phyloP scores from a whole-genome alignment of 2,797 vertebrate species.

The Graptemys geographica region DNA sequence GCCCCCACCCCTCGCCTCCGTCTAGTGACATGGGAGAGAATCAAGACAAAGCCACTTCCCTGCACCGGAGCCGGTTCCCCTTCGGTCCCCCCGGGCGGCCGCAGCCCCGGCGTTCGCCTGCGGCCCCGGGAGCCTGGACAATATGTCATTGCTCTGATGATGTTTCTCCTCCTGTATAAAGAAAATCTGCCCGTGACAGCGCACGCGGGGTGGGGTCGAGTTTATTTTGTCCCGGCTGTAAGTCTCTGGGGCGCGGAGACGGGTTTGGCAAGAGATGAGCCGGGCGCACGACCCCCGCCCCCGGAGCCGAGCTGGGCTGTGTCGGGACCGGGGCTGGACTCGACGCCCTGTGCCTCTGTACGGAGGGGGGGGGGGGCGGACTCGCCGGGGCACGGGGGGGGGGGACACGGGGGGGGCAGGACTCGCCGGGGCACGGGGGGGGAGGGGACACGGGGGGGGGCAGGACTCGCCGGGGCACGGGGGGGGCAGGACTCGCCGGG shows the following conservation, averaged over 20 bases:
- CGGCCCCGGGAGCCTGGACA: background rate
- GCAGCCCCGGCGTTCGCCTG: background rate
- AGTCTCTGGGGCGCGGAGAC: background rate
- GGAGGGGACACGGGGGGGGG: background rate
- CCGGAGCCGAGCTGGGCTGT: no score
- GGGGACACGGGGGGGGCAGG: background rate
- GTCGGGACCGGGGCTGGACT: no score
- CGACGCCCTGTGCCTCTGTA: no score
- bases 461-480: conserved; percentile 41
- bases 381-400: conserved; percentile 53
- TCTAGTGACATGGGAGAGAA: background rate
- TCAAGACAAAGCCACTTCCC: background rate
- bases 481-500: background rate
- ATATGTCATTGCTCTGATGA: conserved; percentile 27
- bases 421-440: background rate
- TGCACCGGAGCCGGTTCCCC: background rate
- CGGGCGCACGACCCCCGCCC: background rate
- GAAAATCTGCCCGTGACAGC: background rate
- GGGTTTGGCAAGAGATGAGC: background rate
- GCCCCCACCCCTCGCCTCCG: no score
- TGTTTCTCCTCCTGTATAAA: conserved; percentile 1
- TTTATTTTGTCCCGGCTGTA: background rate
- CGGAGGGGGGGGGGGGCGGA: background rate
- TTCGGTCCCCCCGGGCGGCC: background rate
- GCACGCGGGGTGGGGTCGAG: no score